A percentile compares a stretch with the other conserved stretches of the same genome.
Conservation (phyloP, 2,113 vertebrate species). For the Aspidoscelis tigris region DNA sequence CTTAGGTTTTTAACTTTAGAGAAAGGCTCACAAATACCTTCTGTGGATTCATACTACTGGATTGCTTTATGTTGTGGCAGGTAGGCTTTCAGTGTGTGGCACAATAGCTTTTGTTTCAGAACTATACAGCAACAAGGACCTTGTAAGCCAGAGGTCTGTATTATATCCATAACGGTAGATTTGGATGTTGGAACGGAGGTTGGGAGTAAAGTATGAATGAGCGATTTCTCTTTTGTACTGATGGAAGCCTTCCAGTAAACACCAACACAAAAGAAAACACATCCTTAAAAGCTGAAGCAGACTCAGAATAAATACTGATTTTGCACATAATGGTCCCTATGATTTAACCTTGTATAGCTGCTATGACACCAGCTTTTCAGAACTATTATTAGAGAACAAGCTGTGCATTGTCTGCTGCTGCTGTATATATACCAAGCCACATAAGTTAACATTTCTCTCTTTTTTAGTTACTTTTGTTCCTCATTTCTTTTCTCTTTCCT, state of each 20-base stretch:
- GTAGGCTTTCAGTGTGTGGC: constrained; percentile 69
- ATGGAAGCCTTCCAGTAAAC: constrained; percentile 74
- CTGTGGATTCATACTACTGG: constrained; percentile 60
- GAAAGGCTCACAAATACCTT: constrained; percentile 63
- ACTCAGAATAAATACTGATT: constrained; percentile 68
- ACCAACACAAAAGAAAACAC: constrained; percentile 72
- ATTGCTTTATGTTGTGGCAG: constrained; percentile 67
- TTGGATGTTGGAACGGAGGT: constrained; percentile 71
- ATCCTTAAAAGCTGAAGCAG: constrained; percentile 75
- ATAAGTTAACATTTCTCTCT: constrained; percentile 74
- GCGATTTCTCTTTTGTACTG: constrained; percentile 67
- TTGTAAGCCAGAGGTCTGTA: constrained; percentile 76
- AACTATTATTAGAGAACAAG: constrained; percentile 72
- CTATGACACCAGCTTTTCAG: constrained; percentile 73
- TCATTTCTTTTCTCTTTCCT: constrained; percentile 60
- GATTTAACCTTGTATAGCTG: constrained; percentile 75
- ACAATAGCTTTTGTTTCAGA: constrained; percentile 83
- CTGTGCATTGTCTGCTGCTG: constrained; percentile 70
- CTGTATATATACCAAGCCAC: constrained; percentile 63
- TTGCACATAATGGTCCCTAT: constrained; percentile 73
- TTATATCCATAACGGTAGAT: constrained; percentile 78
- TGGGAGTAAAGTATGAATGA: constrained; percentile 74
- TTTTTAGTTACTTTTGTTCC: constrained; percentile 75
- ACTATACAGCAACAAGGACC: constrained; percentile 74
- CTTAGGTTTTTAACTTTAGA: constrained; percentile 75